phyloP scores from a whole-genome alignment of 2,113 vertebrate species.

The Orcinus orca region DNA sequence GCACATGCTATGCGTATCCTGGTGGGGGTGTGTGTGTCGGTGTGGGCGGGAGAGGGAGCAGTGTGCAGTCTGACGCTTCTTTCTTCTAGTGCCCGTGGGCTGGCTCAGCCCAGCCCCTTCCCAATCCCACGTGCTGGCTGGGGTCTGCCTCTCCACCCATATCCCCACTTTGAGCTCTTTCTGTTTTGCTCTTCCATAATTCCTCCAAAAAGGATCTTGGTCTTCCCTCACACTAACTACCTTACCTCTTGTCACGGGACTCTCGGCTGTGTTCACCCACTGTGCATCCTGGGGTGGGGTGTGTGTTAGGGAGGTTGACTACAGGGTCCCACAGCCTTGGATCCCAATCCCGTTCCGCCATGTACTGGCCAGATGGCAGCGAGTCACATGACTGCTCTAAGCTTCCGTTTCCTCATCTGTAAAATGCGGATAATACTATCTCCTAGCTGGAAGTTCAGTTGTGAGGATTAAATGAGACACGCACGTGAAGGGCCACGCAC shows the following conservation, averaged over 20 bases:
- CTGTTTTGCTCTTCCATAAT: not conserved
- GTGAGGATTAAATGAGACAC: not conserved
- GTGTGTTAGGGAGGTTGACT: too few species aligned
- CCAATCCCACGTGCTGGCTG: not conserved
- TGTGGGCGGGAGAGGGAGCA: rapidly evolving
- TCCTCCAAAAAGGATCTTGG: not conserved
- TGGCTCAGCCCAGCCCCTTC: not conserved
- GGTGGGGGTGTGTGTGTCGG: not conserved
- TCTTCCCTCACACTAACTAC: not conserved
- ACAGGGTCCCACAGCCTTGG: not conserved
- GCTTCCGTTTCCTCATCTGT: not conserved
- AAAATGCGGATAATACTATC: not conserved
- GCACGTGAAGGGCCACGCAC: not conserved
- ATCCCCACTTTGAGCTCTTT: not conserved
- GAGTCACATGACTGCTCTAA: not conserved
- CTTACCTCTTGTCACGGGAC: not conserved
- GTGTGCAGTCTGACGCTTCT: not conserved
- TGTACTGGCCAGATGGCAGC: not conserved
- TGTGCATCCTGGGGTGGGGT: not conserved
- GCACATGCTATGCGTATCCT: rapidly evolving
- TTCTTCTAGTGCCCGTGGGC: not conserved
- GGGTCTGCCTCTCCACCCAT: not conserved
- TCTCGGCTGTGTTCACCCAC: not conserved
- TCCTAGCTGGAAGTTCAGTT: not conserved
- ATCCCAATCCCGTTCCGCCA: not conserved